Evolutionary conservation across 2,888 invertebrate species (phyloP).

Genomic region (Lycaena phlaeas): DNA sequence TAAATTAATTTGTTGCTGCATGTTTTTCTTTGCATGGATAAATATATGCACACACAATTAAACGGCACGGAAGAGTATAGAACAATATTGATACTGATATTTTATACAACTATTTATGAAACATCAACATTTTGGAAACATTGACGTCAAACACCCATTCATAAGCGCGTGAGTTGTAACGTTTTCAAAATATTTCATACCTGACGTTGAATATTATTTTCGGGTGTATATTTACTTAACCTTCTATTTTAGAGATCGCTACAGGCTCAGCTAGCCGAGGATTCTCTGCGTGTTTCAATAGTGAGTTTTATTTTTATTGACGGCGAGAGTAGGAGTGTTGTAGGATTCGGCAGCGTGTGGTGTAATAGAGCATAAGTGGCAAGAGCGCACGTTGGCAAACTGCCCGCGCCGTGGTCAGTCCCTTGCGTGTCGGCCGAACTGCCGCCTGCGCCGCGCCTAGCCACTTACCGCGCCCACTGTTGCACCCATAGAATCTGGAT

Average conservation of each 20-base stretch:
- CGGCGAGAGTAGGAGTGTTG: slow-evolving; percentile 27
- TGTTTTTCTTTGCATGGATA: no score
- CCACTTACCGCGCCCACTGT: slow-evolving; percentile 11
- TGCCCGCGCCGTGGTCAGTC: slow-evolving; percentile 59
- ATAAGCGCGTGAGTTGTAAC: slow-evolving; percentile 47
- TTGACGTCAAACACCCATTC: slow-evolving; percentile 58
- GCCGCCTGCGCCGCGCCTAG: slow-evolving; percentile 43
- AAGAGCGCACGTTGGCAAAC: slow-evolving; percentile 46
- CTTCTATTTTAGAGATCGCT: not conserved
- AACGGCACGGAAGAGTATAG: no score
- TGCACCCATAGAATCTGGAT: slow-evolving; percentile 1
- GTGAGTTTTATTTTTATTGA: slow-evolving; percentile 53
- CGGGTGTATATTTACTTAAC: slow-evolving; percentile 5
- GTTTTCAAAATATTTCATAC: slow-evolving; percentile 33
- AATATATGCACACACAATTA: no score
- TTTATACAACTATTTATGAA: not conserved
- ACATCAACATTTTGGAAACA: not conserved
- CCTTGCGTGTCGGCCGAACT: slow-evolving; percentile 51
- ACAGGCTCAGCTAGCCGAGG: not conserved
- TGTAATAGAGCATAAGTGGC: slow-evolving; percentile 57
- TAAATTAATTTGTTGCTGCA: no score
- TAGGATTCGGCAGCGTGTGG: slow-evolving; percentile 39
- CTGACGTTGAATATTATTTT: slow-evolving; percentile 18
- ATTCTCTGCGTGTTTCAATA: slow-evolving; percentile 28
- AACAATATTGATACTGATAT: no score